phyloP scores from a whole-genome alignment of 2,888 invertebrate species.

The Criorhina ranunculi region DNA sequence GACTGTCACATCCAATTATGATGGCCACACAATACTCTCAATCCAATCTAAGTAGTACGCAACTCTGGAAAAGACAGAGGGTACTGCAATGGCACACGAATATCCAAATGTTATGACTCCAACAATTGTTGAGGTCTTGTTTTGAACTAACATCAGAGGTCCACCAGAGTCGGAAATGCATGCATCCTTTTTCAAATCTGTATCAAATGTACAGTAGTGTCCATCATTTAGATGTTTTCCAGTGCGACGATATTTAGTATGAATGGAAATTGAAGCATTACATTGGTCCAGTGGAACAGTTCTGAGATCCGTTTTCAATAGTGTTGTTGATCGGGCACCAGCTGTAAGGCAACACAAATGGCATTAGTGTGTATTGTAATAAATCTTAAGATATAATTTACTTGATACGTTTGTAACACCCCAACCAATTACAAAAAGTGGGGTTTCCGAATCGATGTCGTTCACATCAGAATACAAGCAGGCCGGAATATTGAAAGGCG shows the following conservation, averaged over 20 bases:
- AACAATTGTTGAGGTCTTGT: slow-evolving; percentile 56
- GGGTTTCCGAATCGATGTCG: slow-evolving; percentile 51
- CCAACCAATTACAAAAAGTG: slow-evolving; percentile 78
- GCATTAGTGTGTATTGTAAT: not conserved
- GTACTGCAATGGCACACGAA: slow-evolving; percentile 73
- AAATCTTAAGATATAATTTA: slow-evolving; percentile 38
- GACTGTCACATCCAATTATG: not conserved
- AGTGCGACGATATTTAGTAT: slow-evolving; percentile 24
- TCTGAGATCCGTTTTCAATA: slow-evolving; percentile 77
- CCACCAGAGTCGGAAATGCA: slow-evolving; percentile 79
- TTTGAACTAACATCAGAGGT: slow-evolving; percentile 74
- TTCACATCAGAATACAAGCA: slow-evolving; percentile 77
- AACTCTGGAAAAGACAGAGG: slow-evolving; percentile 78
- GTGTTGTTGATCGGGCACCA: slow-evolving; percentile 53
- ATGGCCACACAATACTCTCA: slow-evolving; percentile 79
- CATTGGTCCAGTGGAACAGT: slow-evolving; percentile 69
- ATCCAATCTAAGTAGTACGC: slow-evolving; percentile 79
- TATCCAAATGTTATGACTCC: slow-evolving; percentile 79
- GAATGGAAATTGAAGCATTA: slow-evolving; percentile 63
- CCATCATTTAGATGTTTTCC: no score
- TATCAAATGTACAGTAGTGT: slow-evolving; percentile 78
- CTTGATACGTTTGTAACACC: slow-evolving; percentile 71
- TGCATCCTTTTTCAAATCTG: slow-evolving; percentile 67
- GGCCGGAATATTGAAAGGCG: slow-evolving; percentile 73
- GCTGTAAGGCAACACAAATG: slow-evolving; percentile 64